Percentiles rank a stretch among this genome's conserved stretches.
Conservation (phyloP, 2,113 vertebrate genomes). For the Micronycteris hirsuta region DNA sequence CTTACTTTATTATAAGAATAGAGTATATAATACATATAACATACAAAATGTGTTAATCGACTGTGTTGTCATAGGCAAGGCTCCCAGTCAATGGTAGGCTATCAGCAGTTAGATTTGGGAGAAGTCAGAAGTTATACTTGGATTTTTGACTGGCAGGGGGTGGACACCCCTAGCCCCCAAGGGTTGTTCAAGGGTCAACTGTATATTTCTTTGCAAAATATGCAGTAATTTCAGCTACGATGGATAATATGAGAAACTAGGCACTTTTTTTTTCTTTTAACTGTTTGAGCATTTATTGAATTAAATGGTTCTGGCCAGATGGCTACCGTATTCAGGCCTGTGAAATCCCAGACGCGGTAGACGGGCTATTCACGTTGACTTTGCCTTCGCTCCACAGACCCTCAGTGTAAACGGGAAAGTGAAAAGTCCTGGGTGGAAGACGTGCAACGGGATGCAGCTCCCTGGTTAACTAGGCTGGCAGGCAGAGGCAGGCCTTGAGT, state of each 20-base stretch:
- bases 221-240: not conserved
- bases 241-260: not conserved
- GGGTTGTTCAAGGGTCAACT: not conserved
- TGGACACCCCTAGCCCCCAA: not conserved
- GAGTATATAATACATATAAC: not conserved
- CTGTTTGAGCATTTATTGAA: not conserved
- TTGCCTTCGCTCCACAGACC: not conserved
- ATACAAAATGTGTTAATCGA: not conserved
- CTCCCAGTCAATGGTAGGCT: not conserved
- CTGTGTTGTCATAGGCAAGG: not conserved
- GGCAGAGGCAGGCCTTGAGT: not conserved
- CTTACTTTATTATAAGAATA: not conserved
- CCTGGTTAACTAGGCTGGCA: not conserved
- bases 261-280: not conserved
- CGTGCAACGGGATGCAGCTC: not conserved
- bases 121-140: not conserved
- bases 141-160: not conserved
- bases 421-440: not conserved
- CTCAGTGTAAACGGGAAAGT: not conserved
- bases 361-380: not conserved
- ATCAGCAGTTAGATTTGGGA: not conserved
- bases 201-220: not conserved
- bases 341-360: not conserved
- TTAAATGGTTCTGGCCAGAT: not conserved
- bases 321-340: conserved; percentile 17